phyloP scores from a whole-genome alignment of 1,140 invertebrate species.

The Aphaenogaster ashmeadi region DNA sequence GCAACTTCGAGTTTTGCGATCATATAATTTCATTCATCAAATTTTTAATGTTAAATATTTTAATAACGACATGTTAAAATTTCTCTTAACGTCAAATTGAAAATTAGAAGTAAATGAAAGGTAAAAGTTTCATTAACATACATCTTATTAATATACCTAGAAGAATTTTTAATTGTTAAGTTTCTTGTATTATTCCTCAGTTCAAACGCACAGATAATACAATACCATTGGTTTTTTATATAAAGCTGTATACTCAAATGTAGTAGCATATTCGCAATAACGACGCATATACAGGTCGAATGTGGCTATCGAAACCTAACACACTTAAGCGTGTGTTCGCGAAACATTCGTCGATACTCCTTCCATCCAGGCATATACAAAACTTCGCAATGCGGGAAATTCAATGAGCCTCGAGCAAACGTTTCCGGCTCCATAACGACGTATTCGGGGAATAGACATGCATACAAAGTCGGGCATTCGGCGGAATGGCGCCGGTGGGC shows the following conservation, averaged over 20 bases:
- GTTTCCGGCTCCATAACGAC: conserved; percentile 73
- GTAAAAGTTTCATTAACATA: neutral
- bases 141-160: neutral
- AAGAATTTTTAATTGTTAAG: neutral
- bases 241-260: neutral
- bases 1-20: neutral
- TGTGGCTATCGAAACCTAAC: conserved; percentile 18
- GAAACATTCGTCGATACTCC: conserved; percentile 60
- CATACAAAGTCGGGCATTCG: conserved; percentile 72
- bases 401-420: conserved; percentile 77
- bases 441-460: conserved; percentile 71
- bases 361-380: conserved; percentile 26
- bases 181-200: neutral
- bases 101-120: neutral
- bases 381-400: conserved; percentile 68
- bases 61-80: neutral
- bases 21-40: neutral
- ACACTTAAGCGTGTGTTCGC: conserved; percentile 35
- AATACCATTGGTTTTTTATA: neutral
- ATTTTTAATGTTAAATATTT: conserved; percentile 4
- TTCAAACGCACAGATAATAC: neutral
- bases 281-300: neutral
- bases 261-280: neutral
- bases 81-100: neutral
- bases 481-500: conserved; percentile 60